Evolutionary conservation across 2,888 invertebrate genomes (phyloP).

Genomic region (Diarsia rubi): DNA sequence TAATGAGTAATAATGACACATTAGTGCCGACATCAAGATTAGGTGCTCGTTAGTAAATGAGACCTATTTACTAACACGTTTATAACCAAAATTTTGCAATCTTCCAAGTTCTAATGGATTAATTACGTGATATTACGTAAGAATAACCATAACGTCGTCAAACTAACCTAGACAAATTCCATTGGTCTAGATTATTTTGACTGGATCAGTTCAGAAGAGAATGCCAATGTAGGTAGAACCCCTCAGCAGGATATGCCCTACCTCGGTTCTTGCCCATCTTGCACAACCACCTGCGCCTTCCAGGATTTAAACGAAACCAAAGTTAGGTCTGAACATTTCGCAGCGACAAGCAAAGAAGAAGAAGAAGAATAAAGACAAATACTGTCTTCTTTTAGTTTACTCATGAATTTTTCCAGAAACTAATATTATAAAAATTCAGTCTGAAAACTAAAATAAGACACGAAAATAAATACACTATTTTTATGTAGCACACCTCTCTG

Average conservation of each 20-base stretch:
- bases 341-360: neutral
- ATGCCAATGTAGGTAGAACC: neutral
- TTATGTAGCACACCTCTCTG: neutral
- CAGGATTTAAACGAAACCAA: neutral
- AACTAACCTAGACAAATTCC: neutral
- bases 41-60: constrained; percentile 2
- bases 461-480: neutral
- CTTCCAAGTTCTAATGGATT: neutral
- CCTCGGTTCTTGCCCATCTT: neutral
- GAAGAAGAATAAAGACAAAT: neutral
- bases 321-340: neutral
- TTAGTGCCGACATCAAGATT: constrained; percentile 11
- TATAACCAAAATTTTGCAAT: neutral
- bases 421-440: neutral
- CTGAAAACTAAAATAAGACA: neutral
- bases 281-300: neutral
- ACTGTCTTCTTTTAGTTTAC: neutral
- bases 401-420: no score
- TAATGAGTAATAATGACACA: constrained; percentile 4
- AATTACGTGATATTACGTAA: neutral
- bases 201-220: neutral
- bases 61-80: neutral
- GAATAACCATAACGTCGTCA: neutral
- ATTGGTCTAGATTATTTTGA: no score
- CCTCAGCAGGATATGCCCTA: neutral